These are phyloP conservation scores for Theonella swinhoei DNA, from an alignment of 37 sponge, comb jelly and placozoan species.

Conservation along the genomic window DNA sequence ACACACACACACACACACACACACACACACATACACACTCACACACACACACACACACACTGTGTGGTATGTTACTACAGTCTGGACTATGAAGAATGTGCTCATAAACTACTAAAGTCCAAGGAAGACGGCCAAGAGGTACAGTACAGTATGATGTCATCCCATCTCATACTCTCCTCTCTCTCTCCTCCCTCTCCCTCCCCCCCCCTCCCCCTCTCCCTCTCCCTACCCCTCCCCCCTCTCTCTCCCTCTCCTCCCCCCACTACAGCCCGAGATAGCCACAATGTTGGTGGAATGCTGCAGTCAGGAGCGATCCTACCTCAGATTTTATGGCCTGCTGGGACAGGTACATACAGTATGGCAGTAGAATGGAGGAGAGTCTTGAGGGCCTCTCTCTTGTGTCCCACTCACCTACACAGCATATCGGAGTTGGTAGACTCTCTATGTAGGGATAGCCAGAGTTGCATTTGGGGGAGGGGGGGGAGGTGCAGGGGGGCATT, in stretches of 20 bases:
- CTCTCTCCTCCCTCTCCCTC: background rate
- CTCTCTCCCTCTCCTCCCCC: background rate
- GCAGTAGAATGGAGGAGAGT: background rate
- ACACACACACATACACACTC: too few relatives aligned
- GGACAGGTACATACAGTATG: conserved; percentile 75
- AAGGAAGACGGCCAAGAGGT: conserved; percentile 89
- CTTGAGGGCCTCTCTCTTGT: too few relatives aligned
- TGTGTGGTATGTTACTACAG: conserved; percentile 52
- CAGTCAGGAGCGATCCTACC: conserved; percentile 89
- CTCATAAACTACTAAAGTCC: conserved; percentile 92
- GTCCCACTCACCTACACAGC: too few relatives aligned
- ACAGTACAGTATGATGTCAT: background rate
- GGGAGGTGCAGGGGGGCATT: too few relatives aligned
- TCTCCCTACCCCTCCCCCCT: too few relatives aligned
- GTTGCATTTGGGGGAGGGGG: too few relatives aligned
- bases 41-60: too few relatives aligned
- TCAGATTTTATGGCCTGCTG: conserved; percentile 86
- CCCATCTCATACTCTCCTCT: background rate
- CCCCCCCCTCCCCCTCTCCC: background rate
- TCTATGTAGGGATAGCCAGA: too few relatives aligned
- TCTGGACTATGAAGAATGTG: conserved; percentile 96
- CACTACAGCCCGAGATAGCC: conserved; percentile 70
- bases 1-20: too few relatives aligned
- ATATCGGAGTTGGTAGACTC: too few relatives aligned
- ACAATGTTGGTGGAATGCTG: conserved; percentile 92